phyloP scores from a whole-genome alignment of 2,797 vertebrate genomes.

The Chaetophractus vellerosus region DNA sequence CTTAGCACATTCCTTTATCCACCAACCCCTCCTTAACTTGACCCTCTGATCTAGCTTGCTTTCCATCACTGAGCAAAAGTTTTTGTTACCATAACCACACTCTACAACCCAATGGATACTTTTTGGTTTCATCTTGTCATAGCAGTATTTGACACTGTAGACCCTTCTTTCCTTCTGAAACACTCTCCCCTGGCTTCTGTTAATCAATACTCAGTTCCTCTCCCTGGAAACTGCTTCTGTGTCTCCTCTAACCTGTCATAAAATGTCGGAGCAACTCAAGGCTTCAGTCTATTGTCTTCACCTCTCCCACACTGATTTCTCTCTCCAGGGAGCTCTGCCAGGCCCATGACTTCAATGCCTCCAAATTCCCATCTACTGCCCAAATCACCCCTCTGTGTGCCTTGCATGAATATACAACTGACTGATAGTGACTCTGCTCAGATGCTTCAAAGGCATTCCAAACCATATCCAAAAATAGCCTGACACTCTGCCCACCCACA shows the following conservation, averaged over 20 bases:
- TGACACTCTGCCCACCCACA: neutral
- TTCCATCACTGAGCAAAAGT: neutral
- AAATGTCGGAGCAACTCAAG: neutral
- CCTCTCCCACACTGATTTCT: neutral
- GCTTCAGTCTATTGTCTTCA: rapidly evolving
- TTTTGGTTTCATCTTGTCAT: neutral
- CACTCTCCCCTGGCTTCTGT: neutral
- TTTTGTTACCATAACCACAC: neutral
- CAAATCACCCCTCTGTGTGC: neutral
- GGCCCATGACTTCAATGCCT: neutral
- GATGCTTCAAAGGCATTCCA: neutral
- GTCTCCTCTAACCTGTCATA: neutral
- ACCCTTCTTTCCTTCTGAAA: neutral
- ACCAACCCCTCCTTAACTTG: neutral
- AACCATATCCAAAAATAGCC: neutral
- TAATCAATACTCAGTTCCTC: neutral
- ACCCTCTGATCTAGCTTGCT: no score
- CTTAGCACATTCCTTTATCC: neutral
- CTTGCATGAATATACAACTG: rapidly evolving
- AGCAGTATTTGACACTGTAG: no score
- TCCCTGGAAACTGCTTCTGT: neutral
- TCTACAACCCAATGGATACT: neutral
- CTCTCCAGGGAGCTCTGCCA: neutral
- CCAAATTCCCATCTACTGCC: neutral
- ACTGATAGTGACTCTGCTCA: no score